phyloP scores from a whole-genome alignment of 2,797 vertebrate species.

The Halcyon badia region DNA sequence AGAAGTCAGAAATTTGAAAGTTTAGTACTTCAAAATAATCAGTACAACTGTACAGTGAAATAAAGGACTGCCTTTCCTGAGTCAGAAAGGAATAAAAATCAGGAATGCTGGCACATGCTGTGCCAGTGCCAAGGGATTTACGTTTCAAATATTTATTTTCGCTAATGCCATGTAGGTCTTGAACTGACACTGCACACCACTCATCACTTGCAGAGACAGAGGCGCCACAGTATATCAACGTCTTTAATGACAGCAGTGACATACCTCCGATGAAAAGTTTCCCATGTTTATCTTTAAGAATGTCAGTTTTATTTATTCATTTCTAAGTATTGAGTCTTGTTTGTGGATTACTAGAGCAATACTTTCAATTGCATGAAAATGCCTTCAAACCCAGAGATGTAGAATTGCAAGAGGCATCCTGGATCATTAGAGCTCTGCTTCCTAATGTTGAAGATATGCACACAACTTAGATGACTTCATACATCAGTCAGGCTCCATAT shows the following conservation, averaged over 20 bases:
- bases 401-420: neutral
- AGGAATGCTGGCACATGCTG: neutral
- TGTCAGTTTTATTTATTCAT: neutral
- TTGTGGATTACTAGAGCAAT: neutral
- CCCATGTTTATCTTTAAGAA: neutral
- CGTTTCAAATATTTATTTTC: slow-evolving; percentile 23
- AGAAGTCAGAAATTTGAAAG: neutral
- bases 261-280: neutral
- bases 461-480: neutral
- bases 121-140: neutral
- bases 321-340: neutral
- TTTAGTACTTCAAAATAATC: neutral
- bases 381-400: neutral
- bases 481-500: neutral
- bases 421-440: neutral
- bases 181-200: neutral
- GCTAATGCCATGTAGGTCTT: neutral
- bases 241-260: slow-evolving; percentile 15
- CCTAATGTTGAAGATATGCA: rapidly evolving
- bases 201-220: neutral
- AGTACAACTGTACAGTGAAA: neutral
- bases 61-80: neutral
- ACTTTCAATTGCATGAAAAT: neutral
- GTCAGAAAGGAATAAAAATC: slow-evolving; percentile 2
- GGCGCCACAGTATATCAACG: neutral